Evolutionary conservation across 2,888 invertebrate species (phyloP), one percentile per base, ranked within the genome.

Genomic region (Drosophila parthenogenetica): DNA sequence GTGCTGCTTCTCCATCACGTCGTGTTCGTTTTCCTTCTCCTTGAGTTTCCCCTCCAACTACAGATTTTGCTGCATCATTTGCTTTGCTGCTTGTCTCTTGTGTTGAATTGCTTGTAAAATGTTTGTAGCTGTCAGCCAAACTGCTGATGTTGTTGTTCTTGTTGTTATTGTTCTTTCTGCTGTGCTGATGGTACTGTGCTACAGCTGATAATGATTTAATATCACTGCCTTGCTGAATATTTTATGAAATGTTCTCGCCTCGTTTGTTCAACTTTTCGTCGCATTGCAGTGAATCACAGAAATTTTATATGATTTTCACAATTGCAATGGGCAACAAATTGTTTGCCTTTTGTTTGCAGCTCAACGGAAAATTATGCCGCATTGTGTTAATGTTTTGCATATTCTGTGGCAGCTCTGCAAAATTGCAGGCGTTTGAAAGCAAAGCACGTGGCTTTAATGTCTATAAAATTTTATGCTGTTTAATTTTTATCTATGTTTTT

Each of bases 61-160:
- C 37, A 59, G 67, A 66, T 70, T 77, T 74, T 78, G 75, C 75
- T 78, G 74, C 67, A 74, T 78, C 70, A 78, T 77, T 78, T 78
- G 78, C 66, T 78, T 46, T 64, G 60, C 61, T 69, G 48, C 62
- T 57, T 73, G 61, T 70, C 66, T 55, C 63, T 60, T 64, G 49
- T 58, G 69, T 64, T 81, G 82, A 85, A 81, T 87, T 77, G 74
- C 87, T 83, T 85, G 87, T 77, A 81, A 79, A 68, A 84, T 75
- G 78, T 79, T 75, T 77, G 79, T 79, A 66, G 65, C 69, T 79
- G 77, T 78, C 77, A 67, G 37, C 61, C 68, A 69, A 55, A 69
- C 60, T 61, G 68, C 43, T 60, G 43, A 39, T 46, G 35, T 14
- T 46, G 14, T 46, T 32, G 10, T 50, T 66, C 54, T 60, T 53